Evolutionary conservation across 2,888 invertebrate genomes (phyloP).

Genomic region (Acholoe squamosa): DNA sequence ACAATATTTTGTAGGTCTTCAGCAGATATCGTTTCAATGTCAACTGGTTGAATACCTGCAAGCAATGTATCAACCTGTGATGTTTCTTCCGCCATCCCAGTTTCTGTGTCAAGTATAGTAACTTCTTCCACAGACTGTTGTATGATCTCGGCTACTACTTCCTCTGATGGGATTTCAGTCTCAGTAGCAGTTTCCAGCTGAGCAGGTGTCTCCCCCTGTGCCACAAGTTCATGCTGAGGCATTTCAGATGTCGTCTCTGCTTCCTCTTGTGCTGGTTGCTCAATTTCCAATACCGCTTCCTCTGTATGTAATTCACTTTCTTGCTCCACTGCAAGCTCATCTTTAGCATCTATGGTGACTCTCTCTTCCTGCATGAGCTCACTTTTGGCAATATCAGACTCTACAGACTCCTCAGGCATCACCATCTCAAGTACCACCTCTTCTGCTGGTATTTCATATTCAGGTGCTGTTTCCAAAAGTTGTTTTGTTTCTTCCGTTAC

Average conservation of each 20-base stretch:
- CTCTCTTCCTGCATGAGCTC: no score
- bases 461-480: background rate
- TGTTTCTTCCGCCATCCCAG: background rate
- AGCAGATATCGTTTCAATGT: background rate
- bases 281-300: background rate
- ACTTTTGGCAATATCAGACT: no score
- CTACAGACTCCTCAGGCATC: background rate
- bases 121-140: background rate
- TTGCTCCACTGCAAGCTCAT: no score
- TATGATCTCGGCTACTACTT: constrained; percentile 29
- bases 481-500: background rate
- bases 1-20: background rate
- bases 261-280: background rate
- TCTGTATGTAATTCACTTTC: background rate
- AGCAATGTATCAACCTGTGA: background rate
- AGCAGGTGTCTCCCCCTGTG: background rate
- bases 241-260: background rate
- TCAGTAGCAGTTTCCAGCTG: constrained; percentile 28
- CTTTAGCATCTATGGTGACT: no score
- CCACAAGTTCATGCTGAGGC: background rate
- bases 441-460: background rate
- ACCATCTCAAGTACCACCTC: constrained; percentile 5
- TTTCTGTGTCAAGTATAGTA: background rate
- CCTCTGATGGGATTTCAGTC: background rate
- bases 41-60: background rate